phyloP scores from a whole-genome alignment of 2,888 invertebrate species.

The Aproaerema taeniolella region DNA sequence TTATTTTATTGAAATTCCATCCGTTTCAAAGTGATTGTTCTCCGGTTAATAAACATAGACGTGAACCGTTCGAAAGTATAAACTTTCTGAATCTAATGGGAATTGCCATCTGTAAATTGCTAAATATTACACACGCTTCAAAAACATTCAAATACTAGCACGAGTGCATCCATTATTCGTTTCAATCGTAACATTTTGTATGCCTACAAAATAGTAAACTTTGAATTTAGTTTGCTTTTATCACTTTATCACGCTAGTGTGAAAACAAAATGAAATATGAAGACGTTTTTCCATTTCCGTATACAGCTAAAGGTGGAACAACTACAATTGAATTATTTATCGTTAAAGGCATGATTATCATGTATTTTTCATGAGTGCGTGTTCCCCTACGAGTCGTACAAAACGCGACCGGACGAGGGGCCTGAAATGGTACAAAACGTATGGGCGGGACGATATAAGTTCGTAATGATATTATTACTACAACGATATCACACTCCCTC shows the following conservation, averaged over 20 bases:
- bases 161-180: too few relatives aligned
- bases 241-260: too few relatives aligned
- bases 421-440: slow-evolving; percentile 60
- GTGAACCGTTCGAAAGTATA: slow-evolving; percentile 17
- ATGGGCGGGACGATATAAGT: slow-evolving; percentile 57
- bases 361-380: slow-evolving; percentile 13
- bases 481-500: slow-evolving; percentile 22
- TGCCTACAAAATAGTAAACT: too few relatives aligned
- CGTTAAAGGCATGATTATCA: slow-evolving; percentile 5
- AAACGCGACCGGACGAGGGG: slow-evolving; percentile 46
- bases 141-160: too few relatives aligned
- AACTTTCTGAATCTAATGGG: slow-evolving; percentile 3
- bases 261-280: too few relatives aligned
- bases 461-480: slow-evolving; percentile 58
- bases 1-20: slow-evolving; percentile 39
- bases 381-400: slow-evolving; percentile 30
- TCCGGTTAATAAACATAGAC: slow-evolving; percentile 9
- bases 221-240: too few relatives aligned
- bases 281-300: too few relatives aligned
- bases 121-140: too few relatives aligned
- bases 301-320: too few relatives aligned
- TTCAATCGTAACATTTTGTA: too few relatives aligned
- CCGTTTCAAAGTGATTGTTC: slow-evolving; percentile 28
- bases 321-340: slow-evolving; percentile 9
- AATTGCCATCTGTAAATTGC: too few relatives aligned